phyloP scores from a whole-genome alignment of 2,113 vertebrate genomes.

The Dascyllus trimaculatus region DNA sequence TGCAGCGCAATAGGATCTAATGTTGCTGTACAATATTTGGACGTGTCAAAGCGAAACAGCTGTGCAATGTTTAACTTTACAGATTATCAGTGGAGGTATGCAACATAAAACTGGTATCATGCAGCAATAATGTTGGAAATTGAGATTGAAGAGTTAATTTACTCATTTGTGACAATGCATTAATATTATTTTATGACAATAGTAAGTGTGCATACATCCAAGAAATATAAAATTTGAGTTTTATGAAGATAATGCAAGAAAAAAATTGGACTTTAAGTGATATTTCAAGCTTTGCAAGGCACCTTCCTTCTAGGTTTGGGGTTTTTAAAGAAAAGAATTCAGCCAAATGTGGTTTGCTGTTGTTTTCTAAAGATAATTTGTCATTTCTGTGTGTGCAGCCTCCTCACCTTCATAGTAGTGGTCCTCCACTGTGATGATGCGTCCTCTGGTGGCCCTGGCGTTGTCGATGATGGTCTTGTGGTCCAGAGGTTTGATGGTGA shows the following conservation, averaged over 20 bases:
- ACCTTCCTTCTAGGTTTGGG: not conserved
- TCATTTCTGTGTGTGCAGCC: not conserved
- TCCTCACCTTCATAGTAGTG: conserved; percentile 93
- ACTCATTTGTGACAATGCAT: not conserved
- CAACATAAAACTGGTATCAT: not conserved
- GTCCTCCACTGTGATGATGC: conserved; percentile 95
- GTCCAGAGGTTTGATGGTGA: conserved; percentile 97
- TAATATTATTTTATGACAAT: not conserved
- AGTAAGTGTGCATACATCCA: too few species aligned
- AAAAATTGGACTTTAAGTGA: not conserved
- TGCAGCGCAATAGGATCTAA: too few species aligned
- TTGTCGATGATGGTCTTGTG: conserved; percentile 91
- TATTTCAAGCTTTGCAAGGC: not conserved
- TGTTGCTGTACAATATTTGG: too few species aligned
- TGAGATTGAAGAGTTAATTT: too few species aligned
- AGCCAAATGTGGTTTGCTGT: not conserved
- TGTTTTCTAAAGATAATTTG: not conserved
- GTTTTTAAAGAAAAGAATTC: not conserved
- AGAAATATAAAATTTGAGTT: too few species aligned
- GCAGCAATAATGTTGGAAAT: too few species aligned
- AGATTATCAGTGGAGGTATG: not conserved
- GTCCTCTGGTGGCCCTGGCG: conserved; percentile 90
- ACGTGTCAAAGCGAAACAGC: too few species aligned
- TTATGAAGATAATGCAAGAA: not conserved
- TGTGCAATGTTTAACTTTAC: too few species aligned